phyloP scores from a whole-genome alignment of 2,888 invertebrate species.

The Aporophyla lueneburgensis region DNA sequence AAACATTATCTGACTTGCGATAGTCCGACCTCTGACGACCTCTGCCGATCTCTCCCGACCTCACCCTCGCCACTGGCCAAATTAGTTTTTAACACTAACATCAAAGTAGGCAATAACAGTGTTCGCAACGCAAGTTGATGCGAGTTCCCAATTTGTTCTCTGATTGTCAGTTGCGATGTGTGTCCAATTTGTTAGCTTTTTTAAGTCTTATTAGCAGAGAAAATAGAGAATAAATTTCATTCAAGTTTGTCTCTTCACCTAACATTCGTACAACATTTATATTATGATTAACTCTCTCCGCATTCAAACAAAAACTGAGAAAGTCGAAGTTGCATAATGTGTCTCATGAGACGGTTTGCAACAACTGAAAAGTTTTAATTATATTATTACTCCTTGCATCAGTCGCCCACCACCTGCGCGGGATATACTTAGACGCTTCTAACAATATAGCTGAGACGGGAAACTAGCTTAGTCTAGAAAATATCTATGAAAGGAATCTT shows the following conservation, averaged over 20 bases:
- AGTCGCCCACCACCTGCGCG: conserved; percentile 10
- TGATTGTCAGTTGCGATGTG: conserved; percentile 39
- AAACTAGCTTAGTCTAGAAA: conserved; percentile 6
- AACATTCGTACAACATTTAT: not conserved
- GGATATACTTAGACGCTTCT: conserved; percentile 17
- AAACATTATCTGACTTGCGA: conserved; percentile 78
- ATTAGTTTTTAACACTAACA: conserved; percentile 82
- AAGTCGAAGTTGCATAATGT: conserved; percentile 31
- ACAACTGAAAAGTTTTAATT: conserved; percentile 40
- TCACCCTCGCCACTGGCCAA: conserved; percentile 72
- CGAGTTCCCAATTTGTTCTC: conserved; percentile 65
- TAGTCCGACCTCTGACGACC: conserved; percentile 63
- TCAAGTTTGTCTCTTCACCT: not conserved
- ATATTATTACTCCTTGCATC: conserved; percentile 31
- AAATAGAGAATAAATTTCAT: not conserved
- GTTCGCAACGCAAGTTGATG: conserved; percentile 66
- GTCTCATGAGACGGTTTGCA: conserved; percentile 25
- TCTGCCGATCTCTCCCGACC: conserved; percentile 53
- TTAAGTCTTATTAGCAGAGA: conserved; percentile 2
- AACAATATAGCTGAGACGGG: conserved; percentile 15
- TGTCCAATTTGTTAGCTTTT: conserved; percentile 33
- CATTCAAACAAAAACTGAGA: conserved; percentile 4
- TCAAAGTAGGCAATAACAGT: conserved; percentile 71
- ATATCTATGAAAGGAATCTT: conserved; percentile 9
- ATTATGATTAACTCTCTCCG: not conserved